Percentiles rank a stretch among this genome's conserved stretches.
Evolutionary conservation across 1,140 invertebrate species (phyloP).

Genomic region (Drosophila jambulina): DNA sequence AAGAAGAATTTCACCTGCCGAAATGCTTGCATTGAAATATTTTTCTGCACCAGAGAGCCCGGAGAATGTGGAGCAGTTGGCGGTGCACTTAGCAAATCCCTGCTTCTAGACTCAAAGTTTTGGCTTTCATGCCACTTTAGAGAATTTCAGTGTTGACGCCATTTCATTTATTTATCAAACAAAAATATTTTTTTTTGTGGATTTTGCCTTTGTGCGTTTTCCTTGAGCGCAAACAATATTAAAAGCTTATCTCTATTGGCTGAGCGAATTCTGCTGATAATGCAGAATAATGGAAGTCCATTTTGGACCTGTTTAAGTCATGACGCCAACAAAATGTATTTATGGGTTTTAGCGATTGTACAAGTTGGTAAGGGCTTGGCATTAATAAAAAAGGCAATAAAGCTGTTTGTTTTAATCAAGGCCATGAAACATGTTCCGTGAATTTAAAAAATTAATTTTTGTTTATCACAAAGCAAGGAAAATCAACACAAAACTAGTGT

Average conservation of each 20-base stretch:
- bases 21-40: conserved; percentile 2
- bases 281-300: conserved; percentile 20
- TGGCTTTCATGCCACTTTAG: background rate
- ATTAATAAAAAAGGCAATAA: background rate
- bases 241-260: conserved; percentile 19
- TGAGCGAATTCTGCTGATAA: conserved; percentile 36
- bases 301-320: conserved; percentile 11
- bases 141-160: background rate
- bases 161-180: conserved; percentile 24
- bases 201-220: conserved; percentile 1
- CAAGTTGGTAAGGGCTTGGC: background rate
- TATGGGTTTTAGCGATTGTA: background rate
- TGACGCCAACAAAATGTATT: conserved; percentile 32
- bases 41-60: background rate
- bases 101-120: background rate
- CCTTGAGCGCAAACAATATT: conserved; percentile 10
- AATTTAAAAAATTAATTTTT: background rate
- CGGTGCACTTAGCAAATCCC: background rate
- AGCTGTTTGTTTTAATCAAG: background rate
- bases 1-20: conserved; percentile 1
- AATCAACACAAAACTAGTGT: background rate
- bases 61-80: conserved; percentile 1
- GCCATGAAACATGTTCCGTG: background rate
- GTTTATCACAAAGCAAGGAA: background rate
- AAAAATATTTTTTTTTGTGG: background rate